Evolutionary conservation across 2,113 vertebrate species (phyloP).

Genomic region (Tragelaphus imberbis): DNA sequence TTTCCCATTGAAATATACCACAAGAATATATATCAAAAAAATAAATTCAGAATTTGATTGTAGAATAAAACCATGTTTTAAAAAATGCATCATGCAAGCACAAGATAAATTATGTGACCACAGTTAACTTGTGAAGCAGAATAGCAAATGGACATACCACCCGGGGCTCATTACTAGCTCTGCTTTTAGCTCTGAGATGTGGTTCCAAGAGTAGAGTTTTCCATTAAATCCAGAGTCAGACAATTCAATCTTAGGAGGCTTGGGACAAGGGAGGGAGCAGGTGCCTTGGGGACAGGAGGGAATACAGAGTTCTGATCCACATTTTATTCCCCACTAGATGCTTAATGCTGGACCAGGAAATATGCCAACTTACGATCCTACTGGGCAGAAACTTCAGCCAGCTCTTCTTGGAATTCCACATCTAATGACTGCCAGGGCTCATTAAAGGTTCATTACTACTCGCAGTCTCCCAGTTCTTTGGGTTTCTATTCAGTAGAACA

Average conservation of each 20-base stretch:
- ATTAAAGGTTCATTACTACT: slow-evolving; percentile 31
- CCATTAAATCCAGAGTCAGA: slow-evolving; percentile 30
- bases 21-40: not conserved
- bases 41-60: not conserved
- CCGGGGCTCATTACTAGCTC: slow-evolving; percentile 24
- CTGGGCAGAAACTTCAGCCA: not conserved
- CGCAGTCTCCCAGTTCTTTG: not conserved
- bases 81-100: not conserved
- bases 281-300: not conserved
- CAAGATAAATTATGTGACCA: not conserved
- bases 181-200: slow-evolving; percentile 15
- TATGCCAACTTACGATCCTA: not conserved
- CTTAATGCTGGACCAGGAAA: not conserved
- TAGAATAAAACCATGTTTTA: not conserved
- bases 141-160: not conserved
- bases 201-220: slow-evolving; percentile 26
- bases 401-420: slow-evolving; percentile 12
- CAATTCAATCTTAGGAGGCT: not conserved
- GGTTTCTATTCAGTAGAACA: not conserved
- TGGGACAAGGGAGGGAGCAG: not conserved
- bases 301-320: not conserved
- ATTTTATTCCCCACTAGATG: not conserved
- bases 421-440: not conserved
- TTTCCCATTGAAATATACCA: not conserved
- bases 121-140: not conserved